Base-by-base conservation (phyloP, 92 coral and sea anemone species). In the Heteractis magnifica region DNA sequence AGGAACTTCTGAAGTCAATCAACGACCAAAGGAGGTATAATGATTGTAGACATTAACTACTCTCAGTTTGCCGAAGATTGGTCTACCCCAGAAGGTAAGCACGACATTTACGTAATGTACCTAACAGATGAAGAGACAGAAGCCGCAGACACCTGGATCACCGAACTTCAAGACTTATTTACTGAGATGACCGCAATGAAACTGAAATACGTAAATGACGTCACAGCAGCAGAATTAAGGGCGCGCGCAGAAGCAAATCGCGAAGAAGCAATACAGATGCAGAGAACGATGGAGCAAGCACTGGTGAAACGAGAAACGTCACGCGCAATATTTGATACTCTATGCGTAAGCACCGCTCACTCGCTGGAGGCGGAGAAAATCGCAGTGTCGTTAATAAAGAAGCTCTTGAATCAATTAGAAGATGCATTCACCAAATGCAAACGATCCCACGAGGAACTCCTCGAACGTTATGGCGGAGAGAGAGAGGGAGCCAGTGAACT, bases 391-490 rank as follows among this genome's bases (percentile, higher is more conserved):
- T 49, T 62, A 18, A 18, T 77, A 21, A 78, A 62, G 82, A 83
- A 87, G 23, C 49, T 77, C 52, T 82, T 76, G 34, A 51, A 23
- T 20, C 86, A 87, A 71, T 51, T 89, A 76, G 92, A 89, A 71
- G 87, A 77, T 51, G 82, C 82, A 84, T 85, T 84, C 71, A 75
- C 14, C 19, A 86, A 84, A 71, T 80, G 91, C 85, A 88, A 88
- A 79, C 73, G 76, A 60, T 56, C 84, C 21, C 64, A 89, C 79
- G 70, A 53, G 48, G 51, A 78, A 78, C 77, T 77, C 56, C 81
- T 89, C 34, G 80, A 82, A 60, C 64, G 82, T n/a, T n/a, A n/a
- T n/a, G n/a, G n/a, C n/a, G n/a, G n/a, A n/a, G n/a, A n/a, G n/a
- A n/a, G n/a, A n/a, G n/a, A n/a, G n/a, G n/a, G n/a, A n/a, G n/a